Base-by-base conservation (phyloP, 2,888 invertebrate genomes). In the Melipona beecheii region DNA sequence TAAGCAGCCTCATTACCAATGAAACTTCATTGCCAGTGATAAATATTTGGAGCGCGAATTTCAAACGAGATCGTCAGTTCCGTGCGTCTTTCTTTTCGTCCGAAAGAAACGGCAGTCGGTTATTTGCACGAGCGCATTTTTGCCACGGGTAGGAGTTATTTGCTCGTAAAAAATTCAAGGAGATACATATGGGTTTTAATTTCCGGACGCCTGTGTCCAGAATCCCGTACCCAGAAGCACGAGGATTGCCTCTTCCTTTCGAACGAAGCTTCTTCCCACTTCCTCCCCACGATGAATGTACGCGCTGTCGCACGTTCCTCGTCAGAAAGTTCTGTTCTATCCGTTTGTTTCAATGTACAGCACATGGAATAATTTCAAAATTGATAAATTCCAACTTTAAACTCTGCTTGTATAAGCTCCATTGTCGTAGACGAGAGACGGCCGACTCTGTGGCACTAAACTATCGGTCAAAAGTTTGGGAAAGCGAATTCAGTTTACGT, bases 131-230 rank as follows among this genome's bases (percentile, higher is more conserved):
- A 49, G 72, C 64, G 50, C 60, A 62, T 71, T 75, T 70, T 74
- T 56, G 50, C 68, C 71, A 24, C 11, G 24, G 54, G 54, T 17
- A 66, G 73, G 78, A 84, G 84, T 85, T 84, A 78, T 78, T 84
- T 65, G 72, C 62, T 52, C 76, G 76, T 76, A 66, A 86, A 82
- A 74, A 84, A 80, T 66, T 80, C 80, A 78, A 86, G 79, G 71
- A 78, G 81, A 80, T 85, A 86, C 84, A 78, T 83, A 78, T 74
- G 85, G 90, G 87, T 90, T 91, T 90, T 90, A 90, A 91, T 91
- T 91, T 91, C 91, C 90, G 89, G 87, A 66, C 78, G 81, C 70
- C 84, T 85, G 76, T 84, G 58, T 75, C 81, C 75, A 56, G 66
- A 24, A 74, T 60, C 60, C 56, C 0, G 60, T 56, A 75, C 24